Evolutionary conservation across 2,113 vertebrate species (phyloP).

Genomic region (Xenotilapia longispinis): DNA sequence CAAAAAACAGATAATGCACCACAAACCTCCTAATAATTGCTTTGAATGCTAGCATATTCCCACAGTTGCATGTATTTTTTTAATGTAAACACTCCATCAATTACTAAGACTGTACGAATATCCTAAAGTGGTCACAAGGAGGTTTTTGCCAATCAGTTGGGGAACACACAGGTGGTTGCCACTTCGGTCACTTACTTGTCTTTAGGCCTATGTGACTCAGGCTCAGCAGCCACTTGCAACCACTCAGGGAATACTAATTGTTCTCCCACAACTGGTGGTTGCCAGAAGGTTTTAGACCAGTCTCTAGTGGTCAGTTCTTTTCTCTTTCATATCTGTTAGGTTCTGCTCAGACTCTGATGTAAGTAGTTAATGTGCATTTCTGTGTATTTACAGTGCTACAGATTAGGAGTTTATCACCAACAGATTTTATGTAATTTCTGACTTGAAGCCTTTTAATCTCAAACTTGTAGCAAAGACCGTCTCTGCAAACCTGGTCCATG

Average conservation of each 20-base stretch:
- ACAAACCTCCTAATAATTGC: not conserved
- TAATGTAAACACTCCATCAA: not conserved
- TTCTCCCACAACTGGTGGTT: not conserved
- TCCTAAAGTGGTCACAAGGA: not conserved
- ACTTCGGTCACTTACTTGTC: not conserved
- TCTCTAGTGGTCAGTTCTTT: not conserved
- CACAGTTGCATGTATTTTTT: not conserved
- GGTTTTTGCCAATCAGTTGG: not conserved
- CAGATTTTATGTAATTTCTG: not conserved
- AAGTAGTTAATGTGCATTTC: not conserved
- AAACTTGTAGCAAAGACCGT: not conserved
- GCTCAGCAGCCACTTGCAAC: not conserved
- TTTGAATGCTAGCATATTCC: not conserved
- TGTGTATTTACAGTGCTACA: not conserved
- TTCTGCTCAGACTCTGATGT: not conserved
- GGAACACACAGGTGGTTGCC: not conserved
- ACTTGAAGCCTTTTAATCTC: not conserved
- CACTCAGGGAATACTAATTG: not conserved
- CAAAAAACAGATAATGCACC: not conserved
- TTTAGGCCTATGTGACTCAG: not conserved
- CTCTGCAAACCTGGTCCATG: not conserved
- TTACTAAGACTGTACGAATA: not conserved
- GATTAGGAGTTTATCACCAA: not conserved
- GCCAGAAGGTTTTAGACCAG: not conserved
- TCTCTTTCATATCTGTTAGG: not conserved